Evolutionary conservation across 2,113 vertebrate genomes (phyloP).

Genomic region (Propithecus coquereli): DNA sequence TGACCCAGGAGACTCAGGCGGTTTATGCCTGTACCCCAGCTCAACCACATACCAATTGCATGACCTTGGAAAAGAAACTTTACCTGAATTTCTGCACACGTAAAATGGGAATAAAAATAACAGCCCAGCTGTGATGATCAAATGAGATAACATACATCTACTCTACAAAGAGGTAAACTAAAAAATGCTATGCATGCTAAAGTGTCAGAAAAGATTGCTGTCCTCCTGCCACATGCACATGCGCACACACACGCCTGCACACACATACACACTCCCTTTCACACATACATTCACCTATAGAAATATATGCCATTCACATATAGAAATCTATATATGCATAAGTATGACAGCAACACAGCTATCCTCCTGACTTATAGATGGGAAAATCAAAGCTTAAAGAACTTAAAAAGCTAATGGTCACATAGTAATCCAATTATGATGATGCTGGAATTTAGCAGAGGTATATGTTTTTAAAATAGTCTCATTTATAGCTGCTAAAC

Average conservation of each 20-base stretch:
- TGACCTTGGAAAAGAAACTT: neutral
- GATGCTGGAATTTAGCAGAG: neutral
- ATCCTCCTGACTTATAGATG: neutral
- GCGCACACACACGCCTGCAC: fast-evolving
- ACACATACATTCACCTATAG: neutral
- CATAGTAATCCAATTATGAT: neutral
- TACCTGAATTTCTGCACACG: neutral
- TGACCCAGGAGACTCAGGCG: neutral
- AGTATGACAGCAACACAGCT: neutral
- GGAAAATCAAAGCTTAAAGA: neutral
- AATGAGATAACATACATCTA: neutral
- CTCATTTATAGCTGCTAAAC: neutral
- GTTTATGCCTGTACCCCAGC: neutral
- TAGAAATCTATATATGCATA: neutral
- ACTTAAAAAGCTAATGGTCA: neutral
- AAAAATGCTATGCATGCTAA: neutral
- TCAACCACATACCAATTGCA: neutral
- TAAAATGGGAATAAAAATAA: neutral
- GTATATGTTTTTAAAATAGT: neutral
- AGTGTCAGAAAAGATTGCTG: neutral
- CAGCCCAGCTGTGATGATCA: neutral
- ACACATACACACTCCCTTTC: neutral
- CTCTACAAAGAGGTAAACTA: neutral
- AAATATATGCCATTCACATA: neutral
- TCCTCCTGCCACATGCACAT: no score